Percentiles rank a stretch among this genome's conserved stretches.
These are phyloP conservation scores for Bucorvus abyssinicus DNA, from an alignment of 2,797 vertebrate species.

Conservation along the genomic window DNA sequence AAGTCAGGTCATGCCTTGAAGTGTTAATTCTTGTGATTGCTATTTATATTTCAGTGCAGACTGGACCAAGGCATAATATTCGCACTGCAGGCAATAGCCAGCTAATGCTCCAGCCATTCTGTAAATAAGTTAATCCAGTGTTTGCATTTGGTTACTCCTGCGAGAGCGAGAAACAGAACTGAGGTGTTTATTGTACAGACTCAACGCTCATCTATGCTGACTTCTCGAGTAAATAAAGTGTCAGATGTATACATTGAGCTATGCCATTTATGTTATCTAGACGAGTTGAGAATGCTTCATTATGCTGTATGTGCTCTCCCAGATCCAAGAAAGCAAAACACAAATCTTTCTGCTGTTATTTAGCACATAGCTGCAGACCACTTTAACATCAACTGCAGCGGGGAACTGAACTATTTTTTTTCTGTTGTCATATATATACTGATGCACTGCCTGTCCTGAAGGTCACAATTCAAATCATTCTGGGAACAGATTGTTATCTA, in stretches of 20 bases:
- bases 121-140: background rate
- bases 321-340: background rate
- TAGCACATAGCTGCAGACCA: conserved; percentile 1
- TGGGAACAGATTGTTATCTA: background rate
- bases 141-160: conserved; percentile 1
- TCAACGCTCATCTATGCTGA: background rate
- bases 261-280: conserved; percentile 35
- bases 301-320: background rate
- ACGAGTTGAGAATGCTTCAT: conserved; percentile 37
- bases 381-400: conserved; percentile 5
- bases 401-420: background rate
- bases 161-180: background rate
- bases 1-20: conserved; percentile 14
- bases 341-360: conserved; percentile 23
- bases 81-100: background rate
- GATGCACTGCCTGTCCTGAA: background rate
- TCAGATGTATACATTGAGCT: background rate
- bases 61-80: background rate
- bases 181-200: conserved; percentile 12
- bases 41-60: conserved; percentile 29
- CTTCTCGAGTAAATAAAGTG: conserved; percentile 24
- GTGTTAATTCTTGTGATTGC: conserved; percentile 23
- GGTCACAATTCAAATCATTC: conserved; percentile 9
- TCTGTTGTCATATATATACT: background rate
- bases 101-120: background rate